Evolutionary conservation across 2,113 vertebrate genomes (phyloP).

Genomic region (Lontra canadensis): DNA sequence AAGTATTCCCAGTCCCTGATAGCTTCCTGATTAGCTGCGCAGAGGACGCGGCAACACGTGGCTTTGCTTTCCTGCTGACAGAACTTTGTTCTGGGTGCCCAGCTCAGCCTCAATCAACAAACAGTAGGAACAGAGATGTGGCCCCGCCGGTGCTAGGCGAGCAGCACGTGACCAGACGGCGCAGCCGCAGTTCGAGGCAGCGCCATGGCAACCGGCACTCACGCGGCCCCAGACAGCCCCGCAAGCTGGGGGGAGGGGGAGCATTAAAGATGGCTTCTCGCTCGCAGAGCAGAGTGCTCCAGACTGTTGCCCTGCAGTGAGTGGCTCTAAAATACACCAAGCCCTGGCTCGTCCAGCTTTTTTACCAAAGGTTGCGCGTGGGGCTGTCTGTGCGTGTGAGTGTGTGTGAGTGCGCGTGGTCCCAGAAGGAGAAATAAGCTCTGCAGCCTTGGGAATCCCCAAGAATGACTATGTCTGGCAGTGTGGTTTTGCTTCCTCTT

Average conservation of each 20-base stretch:
- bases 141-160: not conserved
- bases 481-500: not conserved
- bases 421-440: not conserved
- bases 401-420: not conserved
- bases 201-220: constrained; percentile 66
- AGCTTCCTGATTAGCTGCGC: not conserved
- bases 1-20: not conserved
- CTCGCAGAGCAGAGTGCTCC: not conserved
- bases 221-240: not conserved
- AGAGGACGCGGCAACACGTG: not conserved
- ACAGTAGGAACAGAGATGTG: not conserved
- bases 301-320: not conserved
- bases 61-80: not conserved
- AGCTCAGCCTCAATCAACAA: not conserved
- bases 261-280: constrained; percentile 33
- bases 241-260: not conserved
- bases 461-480: not conserved
- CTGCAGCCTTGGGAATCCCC: not conserved
- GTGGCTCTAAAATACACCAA: not conserved
- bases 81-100: not conserved
- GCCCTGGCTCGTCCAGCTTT: not conserved
- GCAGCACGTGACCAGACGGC: not conserved
- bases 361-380: not conserved
- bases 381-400: not conserved
- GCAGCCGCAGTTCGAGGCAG: constrained; percentile 37